Evolutionary conservation across 2,113 vertebrate species (phyloP).

Genomic region (Rhinogobius similis): DNA sequence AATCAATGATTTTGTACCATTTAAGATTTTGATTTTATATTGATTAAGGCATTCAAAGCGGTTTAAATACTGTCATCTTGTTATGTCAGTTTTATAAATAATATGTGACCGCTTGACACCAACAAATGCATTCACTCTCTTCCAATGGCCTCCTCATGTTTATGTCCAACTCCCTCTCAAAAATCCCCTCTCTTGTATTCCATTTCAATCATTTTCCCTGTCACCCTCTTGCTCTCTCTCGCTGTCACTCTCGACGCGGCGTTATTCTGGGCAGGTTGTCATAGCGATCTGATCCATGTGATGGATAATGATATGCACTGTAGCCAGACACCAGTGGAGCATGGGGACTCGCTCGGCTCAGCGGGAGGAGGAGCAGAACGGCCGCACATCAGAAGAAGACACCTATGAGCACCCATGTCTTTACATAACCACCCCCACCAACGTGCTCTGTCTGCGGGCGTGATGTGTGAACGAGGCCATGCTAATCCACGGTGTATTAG

Average conservation of each 20-base stretch:
- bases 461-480: constrained; percentile 56
- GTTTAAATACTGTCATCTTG: not conserved
- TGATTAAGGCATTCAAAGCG: not conserved
- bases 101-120: not conserved
- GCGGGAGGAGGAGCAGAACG: constrained; percentile 51
- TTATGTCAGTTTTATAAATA: not conserved
- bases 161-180: constrained; percentile 24
- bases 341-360: constrained; percentile 43
- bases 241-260: constrained; percentile 55
- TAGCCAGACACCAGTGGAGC: constrained; percentile 47
- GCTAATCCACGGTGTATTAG: constrained; percentile 59
- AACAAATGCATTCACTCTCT: not conserved
- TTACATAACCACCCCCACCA: constrained; percentile 68
- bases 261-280: constrained; percentile 79
- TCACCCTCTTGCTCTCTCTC: constrained; percentile 44
- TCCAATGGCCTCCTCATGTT: constrained; percentile 23
- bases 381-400: constrained; percentile 55
- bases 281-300: constrained; percentile 77
- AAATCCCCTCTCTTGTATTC: constrained; percentile 11
- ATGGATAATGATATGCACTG: constrained; percentile 74
- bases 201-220: constrained; percentile 24
- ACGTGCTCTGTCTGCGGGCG: constrained; percentile 59
- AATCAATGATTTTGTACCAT: too few relatives aligned
- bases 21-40: too few relatives aligned
- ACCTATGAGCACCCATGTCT: constrained; percentile 61